A percentile compares a stretch with the other conserved stretches of the same genome.
These are phyloP conservation scores for Polyploca ridens DNA, from an alignment of 2,888 invertebrate species.

Conservation along the genomic window DNA sequence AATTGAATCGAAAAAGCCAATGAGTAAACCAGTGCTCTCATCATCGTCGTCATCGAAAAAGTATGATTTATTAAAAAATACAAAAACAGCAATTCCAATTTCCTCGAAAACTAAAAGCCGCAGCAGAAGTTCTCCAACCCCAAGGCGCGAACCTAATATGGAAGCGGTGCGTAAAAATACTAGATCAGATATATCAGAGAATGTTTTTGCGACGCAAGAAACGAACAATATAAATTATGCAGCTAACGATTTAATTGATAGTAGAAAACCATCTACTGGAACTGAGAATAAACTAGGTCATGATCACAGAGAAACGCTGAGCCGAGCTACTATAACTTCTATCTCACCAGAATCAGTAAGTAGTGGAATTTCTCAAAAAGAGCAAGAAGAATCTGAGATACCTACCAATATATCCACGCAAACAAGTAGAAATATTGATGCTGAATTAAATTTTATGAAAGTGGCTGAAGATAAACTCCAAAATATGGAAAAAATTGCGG, in stretches of 20 bases:
- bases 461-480: conserved; percentile 74
- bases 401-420: conserved; percentile 65
- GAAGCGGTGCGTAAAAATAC: conserved; percentile 25
- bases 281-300: conserved; percentile 3
- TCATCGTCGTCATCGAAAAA: conserved; percentile 46
- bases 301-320: conserved; percentile 16
- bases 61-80: conserved; percentile 26
- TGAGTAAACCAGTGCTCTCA: conserved; percentile 19
- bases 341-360: conserved; percentile 51
- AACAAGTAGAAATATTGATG: conserved; percentile 57
- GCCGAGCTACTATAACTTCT: conserved; percentile 35
- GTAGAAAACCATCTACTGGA: conserved; percentile 13
- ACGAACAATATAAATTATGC: background rate
- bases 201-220: background rate
- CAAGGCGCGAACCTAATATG: conserved; percentile 32
- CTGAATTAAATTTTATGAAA: conserved; percentile 66
- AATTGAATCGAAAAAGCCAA: conserved; percentile 5
- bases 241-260: background rate
- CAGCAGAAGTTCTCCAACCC: conserved; percentile 55
- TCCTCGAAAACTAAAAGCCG: conserved; percentile 29
- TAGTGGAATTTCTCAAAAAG: conserved; percentile 29
- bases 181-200: conserved; percentile 23
- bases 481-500: conserved; percentile 80
- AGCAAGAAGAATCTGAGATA: conserved; percentile 30
- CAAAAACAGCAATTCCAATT: conserved; percentile 13